Evolutionary conservation across 2,888 invertebrate genomes (phyloP), one percentile per base, ranked within the genome.

Genomic region (Clostera curtula): DNA sequence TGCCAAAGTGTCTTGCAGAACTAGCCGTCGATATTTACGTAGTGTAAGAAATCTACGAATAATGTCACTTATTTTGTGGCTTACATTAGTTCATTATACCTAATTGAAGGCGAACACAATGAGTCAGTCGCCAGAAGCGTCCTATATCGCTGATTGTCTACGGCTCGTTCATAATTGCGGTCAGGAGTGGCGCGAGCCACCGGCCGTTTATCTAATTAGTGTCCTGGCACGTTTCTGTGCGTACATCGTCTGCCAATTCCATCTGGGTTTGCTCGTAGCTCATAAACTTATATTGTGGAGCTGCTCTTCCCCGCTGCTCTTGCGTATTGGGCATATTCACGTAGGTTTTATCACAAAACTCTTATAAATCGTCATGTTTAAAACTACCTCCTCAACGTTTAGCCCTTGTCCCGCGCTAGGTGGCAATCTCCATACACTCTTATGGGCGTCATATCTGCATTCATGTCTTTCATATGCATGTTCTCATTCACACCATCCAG

Each of bases 171-270:
- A 70, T 79, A 82, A 80, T 82, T 82, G 80, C 75, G 79, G 80
- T 79, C 79, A 63, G 65, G 82, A 82, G 80, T n/a, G n/a, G n/a
- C 82, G 59, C 73, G 67, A 65, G 73, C 71, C 67, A 66, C 68
- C 63, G 68, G 73, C 79, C 82, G 75, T 80, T 82, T 75, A 82
- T 82, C 75, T 82, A 80, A 82, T 82, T 82, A 82, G 68, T 53
- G 60, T 57, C 65, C 60, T 57, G 60, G 57, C 51, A 54, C 54
- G 53, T 59, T 57, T 49, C 51, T 49, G 52, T 52, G 57, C 46
- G 47, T 41, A 43, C 54, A 65, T 63, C 66, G 49, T 49, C 29
- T 12, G 23, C 7, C 10, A 9, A 15, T 9, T 15, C 5, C 14
- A 10, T 15, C 5, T 15, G 9, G 14, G 9, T 9, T 1, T 9